phyloP scores from a whole-genome alignment of 2,797 vertebrate species.

The Sardinella longiceps region DNA sequence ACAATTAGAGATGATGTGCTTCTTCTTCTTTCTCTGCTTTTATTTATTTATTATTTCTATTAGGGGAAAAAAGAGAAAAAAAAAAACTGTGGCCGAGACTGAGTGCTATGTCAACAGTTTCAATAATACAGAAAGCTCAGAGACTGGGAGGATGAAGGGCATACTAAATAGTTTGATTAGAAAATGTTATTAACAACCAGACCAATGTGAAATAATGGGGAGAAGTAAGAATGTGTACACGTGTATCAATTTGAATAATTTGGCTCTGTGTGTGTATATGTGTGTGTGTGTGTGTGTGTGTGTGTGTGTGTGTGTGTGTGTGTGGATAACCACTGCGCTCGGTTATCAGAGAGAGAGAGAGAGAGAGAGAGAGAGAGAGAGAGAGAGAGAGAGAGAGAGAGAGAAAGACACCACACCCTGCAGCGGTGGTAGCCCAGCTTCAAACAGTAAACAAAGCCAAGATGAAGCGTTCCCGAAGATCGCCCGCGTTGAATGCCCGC shows the following conservation, averaged over 20 bases:
- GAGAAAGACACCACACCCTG: neutral
- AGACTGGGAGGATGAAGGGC: too few relatives aligned
- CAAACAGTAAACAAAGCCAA: slow-evolving; percentile 38
- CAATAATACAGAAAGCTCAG: neutral
- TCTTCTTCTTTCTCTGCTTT: neutral
- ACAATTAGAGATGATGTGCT: slow-evolving; percentile 44
- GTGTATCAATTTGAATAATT: neutral
- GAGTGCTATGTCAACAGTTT: slow-evolving; percentile 9
- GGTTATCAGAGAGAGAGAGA: too few relatives aligned
- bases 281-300: neutral
- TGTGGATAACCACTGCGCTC: neutral
- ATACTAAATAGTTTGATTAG: neutral
- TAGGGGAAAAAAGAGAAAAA: too few relatives aligned
- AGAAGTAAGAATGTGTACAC: neutral
- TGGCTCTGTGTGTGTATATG: neutral
- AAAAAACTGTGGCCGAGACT: neutral
- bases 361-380: too few relatives aligned
- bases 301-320: neutral
- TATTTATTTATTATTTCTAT: too few relatives aligned
- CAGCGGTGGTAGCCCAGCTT: neutral
- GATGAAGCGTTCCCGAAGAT: slow-evolving; percentile 60
- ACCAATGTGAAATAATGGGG: neutral
- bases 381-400: too few relatives aligned
- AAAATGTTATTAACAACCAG: neutral
- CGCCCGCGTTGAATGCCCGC: slow-evolving; percentile 43